Base-by-base conservation (phyloP, 2,888 invertebrate species). In the Drosophila aldrichi region DNA sequence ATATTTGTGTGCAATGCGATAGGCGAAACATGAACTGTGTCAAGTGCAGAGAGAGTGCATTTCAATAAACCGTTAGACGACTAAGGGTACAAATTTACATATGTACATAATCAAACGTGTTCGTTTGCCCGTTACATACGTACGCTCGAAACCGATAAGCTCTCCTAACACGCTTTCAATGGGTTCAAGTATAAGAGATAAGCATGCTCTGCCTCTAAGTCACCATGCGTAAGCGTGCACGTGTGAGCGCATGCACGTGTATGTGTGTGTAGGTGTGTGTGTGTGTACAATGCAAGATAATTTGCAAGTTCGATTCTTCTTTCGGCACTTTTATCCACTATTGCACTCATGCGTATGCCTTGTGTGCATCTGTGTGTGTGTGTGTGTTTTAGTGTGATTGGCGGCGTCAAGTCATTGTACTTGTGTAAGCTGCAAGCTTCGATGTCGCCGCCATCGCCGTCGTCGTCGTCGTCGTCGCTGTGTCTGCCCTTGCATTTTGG, bases 401-500 rank as follows among this genome's bases (percentile, higher is more conserved):
- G 41, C 48, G 49, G 29, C 48, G 57, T 57, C 75, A 75, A 71
- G 77, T 77, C 77, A 79, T 71, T 79, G 79, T 70, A 67, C 79
- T 75, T 77, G 71, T 46, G 64, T 73, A 51, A 69, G 74, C 74
- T 77, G 74, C 76, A 63, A 62, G 61, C 29, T 48, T 55, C 56
- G 77, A 7, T 44, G 44, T 51, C 82, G 46, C 8, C 46, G 79
- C 14, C 36, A 5, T 14, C 51, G 70, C 0, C 22, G 44, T 6
- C 20, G 43, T 56, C 54, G 20, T 56, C 54, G 82, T 62, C 82
- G 46, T n/a, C 46, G 88, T 69, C 82, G 70, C 64, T 70, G 12
- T 75, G 89, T 83, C 83, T 82, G 82, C 82, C 63, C 65, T 60
- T 74, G 70, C 79, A 78, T 74, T 74, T 74, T 76, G 48, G 29